Evolutionary conservation across 2,113 vertebrate species (phyloP).

Genomic region (Nansenia antarctica): DNA sequence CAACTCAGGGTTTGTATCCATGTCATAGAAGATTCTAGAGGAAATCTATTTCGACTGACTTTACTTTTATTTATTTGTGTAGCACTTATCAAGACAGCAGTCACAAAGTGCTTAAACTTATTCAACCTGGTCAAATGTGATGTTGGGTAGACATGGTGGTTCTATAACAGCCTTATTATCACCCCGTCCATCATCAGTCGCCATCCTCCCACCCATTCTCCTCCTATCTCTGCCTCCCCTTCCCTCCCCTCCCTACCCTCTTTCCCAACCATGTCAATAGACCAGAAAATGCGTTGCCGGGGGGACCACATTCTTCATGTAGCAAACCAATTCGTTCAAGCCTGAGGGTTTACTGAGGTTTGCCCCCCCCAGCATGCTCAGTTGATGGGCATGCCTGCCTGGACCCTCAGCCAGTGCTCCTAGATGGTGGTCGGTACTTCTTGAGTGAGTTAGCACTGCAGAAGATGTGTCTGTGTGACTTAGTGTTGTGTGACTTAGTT

Average conservation of each 20-base stretch:
- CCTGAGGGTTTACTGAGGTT: slow-evolving; percentile 30
- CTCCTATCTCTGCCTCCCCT: not conserved
- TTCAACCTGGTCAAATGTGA: too few relatives aligned
- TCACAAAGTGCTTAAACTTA: too few relatives aligned
- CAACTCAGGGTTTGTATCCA: too few relatives aligned
- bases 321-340: slow-evolving; percentile 52
- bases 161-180: not conserved
- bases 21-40: too few relatives aligned
- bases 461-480: not conserved
- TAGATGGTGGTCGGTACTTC: not conserved
- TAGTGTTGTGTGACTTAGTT: too few relatives aligned
- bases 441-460: not conserved
- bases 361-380: slow-evolving; percentile 11
- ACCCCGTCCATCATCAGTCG: too few relatives aligned
- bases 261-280: slow-evolving; percentile 47
- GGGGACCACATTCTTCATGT: slow-evolving; percentile 53
- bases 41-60: too few relatives aligned
- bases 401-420: not conserved
- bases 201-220: too few relatives aligned
- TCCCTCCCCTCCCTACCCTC: not conserved
- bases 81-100: too few relatives aligned
- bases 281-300: slow-evolving; percentile 51
- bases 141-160: too few relatives aligned
- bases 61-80: too few relatives aligned
- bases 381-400: not conserved